Percentiles rank a stretch among this genome's conserved stretches.
These are phyloP conservation scores for Stichopus horrens DNA, from an alignment of 53 echinoderm and acorn worm species.

Conservation along the genomic window DNA sequence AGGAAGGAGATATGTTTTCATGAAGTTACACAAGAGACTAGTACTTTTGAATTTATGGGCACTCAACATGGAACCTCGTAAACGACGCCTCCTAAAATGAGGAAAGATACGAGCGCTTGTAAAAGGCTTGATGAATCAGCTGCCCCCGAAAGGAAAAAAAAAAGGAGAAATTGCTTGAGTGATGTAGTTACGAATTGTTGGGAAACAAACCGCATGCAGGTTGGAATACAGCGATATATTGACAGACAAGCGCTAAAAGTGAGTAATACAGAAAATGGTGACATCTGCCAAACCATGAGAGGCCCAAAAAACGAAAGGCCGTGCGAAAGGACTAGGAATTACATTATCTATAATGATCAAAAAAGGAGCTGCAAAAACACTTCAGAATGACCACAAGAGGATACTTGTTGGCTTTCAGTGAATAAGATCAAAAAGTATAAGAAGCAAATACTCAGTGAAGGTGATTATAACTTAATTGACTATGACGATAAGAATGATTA, in stretches of 20 bases:
- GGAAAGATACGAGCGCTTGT: background rate
- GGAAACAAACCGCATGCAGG: background rate
- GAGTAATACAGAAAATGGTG: background rate
- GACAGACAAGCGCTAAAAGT: background rate
- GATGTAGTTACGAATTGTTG: background rate
- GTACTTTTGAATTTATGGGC: conserved; percentile 21
- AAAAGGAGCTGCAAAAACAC: too few species aligned
- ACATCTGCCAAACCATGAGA: background rate
- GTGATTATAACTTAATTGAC: too few species aligned
- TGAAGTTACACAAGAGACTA: conserved; percentile 26
- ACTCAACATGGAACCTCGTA: conserved; percentile 16
- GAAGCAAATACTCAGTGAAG: too few species aligned
- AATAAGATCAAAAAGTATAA: too few species aligned
- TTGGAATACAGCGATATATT: background rate
- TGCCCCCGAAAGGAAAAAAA: background rate
- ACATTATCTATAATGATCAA: too few species aligned
- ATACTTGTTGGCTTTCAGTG: too few species aligned
- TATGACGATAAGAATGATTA: too few species aligned
- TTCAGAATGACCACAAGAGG: too few species aligned
- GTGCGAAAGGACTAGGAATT: too few species aligned
- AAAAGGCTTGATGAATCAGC: background rate
- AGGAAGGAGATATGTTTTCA: conserved; percentile 21
- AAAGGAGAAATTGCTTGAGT: background rate
- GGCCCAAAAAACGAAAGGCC: background rate
- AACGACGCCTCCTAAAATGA: conserved; percentile 2